These are phyloP conservation scores for Columba livia DNA, from an alignment of 2,113 vertebrate genomes.

Conservation along the genomic window DNA sequence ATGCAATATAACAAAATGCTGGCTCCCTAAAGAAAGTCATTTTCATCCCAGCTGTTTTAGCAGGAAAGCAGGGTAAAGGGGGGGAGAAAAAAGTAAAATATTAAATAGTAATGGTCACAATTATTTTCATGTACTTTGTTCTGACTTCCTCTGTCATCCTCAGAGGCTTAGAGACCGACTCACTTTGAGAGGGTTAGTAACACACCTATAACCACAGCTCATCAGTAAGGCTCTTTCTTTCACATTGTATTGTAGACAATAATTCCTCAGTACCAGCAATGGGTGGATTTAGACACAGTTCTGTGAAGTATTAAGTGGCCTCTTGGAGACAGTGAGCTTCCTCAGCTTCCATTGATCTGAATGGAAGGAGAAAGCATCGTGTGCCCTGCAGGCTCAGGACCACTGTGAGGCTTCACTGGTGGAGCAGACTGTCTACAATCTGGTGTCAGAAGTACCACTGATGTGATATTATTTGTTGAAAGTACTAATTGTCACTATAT, in stretches of 20 bases:
- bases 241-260: background rate
- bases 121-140: constrained; percentile 2
- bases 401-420: background rate
- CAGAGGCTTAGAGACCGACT: background rate
- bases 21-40: constrained; percentile 31
- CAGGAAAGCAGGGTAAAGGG: background rate
- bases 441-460: background rate
- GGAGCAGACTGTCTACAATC: background rate
- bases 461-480: background rate
- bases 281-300: background rate
- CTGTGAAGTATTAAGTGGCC: background rate
- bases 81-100: background rate
- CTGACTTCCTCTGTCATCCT: background rate
- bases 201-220: background rate
- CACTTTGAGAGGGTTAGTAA: background rate
- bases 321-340: background rate
- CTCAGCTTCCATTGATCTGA: background rate
- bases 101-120: constrained; percentile 38
- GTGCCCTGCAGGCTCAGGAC: background rate
- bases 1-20: constrained; percentile 46
- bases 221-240: background rate
- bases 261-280: background rate
- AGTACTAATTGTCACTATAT: background rate
- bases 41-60: constrained; percentile 49
- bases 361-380: background rate